Evolutionary conservation across 2,797 vertebrate genomes (phyloP).

Genomic region (Ctenopoma kingsleyae): DNA sequence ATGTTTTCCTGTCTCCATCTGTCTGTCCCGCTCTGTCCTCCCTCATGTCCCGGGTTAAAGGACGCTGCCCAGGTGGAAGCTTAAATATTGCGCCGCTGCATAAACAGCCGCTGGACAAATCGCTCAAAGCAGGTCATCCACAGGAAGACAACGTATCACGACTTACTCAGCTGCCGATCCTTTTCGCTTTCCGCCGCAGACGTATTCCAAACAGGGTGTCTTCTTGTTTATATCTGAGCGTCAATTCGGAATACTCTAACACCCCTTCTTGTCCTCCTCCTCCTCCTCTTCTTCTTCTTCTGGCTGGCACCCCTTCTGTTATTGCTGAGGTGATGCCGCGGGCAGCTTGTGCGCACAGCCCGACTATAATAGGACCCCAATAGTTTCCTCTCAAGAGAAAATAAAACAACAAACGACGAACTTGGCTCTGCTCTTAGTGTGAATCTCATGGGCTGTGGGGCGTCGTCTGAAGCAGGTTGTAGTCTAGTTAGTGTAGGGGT

Average conservation of each 20-base stretch:
- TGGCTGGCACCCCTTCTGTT: constrained; percentile 57
- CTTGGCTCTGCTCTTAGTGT: constrained; percentile 19
- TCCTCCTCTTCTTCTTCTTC: constrained; percentile 28
- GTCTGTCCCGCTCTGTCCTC: constrained; percentile 27
- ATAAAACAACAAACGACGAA: constrained; percentile 32
- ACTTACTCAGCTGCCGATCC: constrained; percentile 75
- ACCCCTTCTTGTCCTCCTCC: constrained; percentile 39
- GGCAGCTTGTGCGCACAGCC: constrained; percentile 58
- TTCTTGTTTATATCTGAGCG: constrained; percentile 69
- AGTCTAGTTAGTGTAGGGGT: constrained; percentile 47
- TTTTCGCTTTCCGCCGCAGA: constrained; percentile 66
- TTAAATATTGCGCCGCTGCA: constrained; percentile 50
- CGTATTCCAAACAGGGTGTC: constrained; percentile 59
- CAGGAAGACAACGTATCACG: constrained; percentile 38
- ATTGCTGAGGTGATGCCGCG: constrained; percentile 66
- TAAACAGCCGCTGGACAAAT: constrained; percentile 35
- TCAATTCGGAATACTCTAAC: constrained; percentile 54
- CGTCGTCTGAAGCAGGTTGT: constrained; percentile 78
- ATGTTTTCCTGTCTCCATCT: constrained; percentile 6
- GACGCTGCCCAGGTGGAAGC: constrained; percentile 48
- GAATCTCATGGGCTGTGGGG: constrained; percentile 60
- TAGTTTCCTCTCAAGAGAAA: constrained; percentile 35
- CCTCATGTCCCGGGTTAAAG: constrained; percentile 7
- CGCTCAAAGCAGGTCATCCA: constrained; percentile 50
- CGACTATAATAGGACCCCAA: constrained; percentile 23